Evolutionary conservation across 2,797 vertebrate species (phyloP), one percentile per base, ranked within the genome.

Genomic region (Mycteria americana): DNA sequence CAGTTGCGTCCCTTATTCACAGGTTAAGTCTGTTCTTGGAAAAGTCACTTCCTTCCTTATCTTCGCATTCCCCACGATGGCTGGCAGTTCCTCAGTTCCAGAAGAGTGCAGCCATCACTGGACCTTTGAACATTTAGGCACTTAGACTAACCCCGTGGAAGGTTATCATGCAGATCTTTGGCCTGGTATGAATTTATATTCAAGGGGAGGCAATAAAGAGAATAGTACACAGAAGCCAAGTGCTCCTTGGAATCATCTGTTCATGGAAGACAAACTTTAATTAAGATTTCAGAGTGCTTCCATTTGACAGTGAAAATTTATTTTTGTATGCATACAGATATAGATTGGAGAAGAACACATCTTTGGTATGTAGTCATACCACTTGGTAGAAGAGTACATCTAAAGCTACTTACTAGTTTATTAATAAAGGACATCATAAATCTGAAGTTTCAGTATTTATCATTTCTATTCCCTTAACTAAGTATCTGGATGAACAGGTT

Each of bases 51-150:
- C 13, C 30, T 27, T 67, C 39, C 45, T 39, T 39, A 21, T 19
- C 15, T 53, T 28, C 33, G 31, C 45, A 33, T 28, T 67, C 16
- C 18, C 25, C n/a, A 57, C 0, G 0, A 23, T 9, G 22, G 21
- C 33, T 17, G 33, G 18, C 46, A 64, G 39, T 17, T 82, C 67
- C 67, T 39, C 43, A 31, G 22, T 30, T 41, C 33, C 79, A 82
- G 41, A 16, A 73, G 43, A 59, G 12, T 24, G 35, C 53, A 64
- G n/a, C 53, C 53, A 72, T 3, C 50, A 22, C 2, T 24, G 67
- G 9, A 78, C 54, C 62, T 87, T 9, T 56, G 78, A 62, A 19
- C 23, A 62, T 14, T 43, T 28, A 43, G 35, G 46, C 18, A 18
- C n/a, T 65, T 5, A 2, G 11, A 41, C 16, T 31, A 45, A 30